Conservation (phyloP, 1,140 invertebrate species). For the Tigriopus japonicus region DNA sequence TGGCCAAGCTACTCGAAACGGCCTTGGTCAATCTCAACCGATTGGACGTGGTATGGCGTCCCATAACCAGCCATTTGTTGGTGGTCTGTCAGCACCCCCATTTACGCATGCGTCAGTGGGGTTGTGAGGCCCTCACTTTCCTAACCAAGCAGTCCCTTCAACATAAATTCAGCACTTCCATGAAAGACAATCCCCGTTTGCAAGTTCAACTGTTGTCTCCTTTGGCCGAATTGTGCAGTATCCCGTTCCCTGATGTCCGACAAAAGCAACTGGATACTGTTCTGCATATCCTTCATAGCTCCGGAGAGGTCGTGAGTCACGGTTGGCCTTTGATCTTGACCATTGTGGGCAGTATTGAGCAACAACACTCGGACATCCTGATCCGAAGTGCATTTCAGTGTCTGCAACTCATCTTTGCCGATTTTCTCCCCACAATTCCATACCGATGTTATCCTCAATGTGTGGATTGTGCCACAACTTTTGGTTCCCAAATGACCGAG, state of each 20-base stretch:
- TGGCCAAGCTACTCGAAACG: constrained; percentile 90
- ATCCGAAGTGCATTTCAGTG: constrained; percentile 10
- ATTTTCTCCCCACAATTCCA: constrained; percentile 73
- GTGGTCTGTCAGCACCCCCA: constrained; percentile 93
- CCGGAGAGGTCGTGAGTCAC: constrained; percentile 70
- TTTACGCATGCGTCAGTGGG: constrained; percentile 87
- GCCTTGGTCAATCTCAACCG: constrained; percentile 84
- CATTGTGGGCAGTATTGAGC: constrained; percentile 76
- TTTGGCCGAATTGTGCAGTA: constrained; percentile 66
- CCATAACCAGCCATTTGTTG: constrained; percentile 83
- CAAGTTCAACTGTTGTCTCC: constrained; percentile 46
- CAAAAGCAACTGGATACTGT: constrained; percentile 88
- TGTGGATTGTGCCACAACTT: constrained; percentile 83
- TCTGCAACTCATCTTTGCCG: constrained; percentile 85
- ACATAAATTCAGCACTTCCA: constrained; percentile 59
- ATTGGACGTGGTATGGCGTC: constrained; percentile 85
- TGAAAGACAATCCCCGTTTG: constrained; percentile 45
- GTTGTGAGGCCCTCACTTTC: constrained; percentile 86
- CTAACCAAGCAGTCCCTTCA: constrained; percentile 79
- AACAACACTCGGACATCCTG: neutral
- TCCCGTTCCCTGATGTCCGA: constrained; percentile 75
- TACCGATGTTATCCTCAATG: constrained; percentile 68
- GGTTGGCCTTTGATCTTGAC: constrained; percentile 86
- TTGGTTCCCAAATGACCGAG: constrained; percentile 88
- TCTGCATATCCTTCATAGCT: constrained; percentile 71